A percentile compares a stretch with the other conserved stretches of the same genome.
phyloP scores from a whole-genome alignment of 1,140 invertebrate genomes.

The Drosophila busckii region DNA sequence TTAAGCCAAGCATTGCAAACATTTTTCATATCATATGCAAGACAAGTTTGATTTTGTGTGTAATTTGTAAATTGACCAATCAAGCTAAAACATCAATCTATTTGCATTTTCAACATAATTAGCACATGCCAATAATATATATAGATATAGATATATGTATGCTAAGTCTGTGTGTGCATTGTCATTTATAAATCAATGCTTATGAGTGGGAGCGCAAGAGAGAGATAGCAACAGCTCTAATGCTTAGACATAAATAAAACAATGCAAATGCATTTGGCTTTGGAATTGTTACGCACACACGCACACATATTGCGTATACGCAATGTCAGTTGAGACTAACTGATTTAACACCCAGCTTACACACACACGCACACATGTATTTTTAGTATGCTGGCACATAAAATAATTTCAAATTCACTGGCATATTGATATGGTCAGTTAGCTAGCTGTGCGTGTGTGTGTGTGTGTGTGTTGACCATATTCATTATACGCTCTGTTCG shows the following conservation, averaged over 20 bases:
- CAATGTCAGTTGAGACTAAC: conserved; percentile 9
- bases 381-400: conserved; percentile 4
- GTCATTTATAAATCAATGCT: conserved; percentile 32
- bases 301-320: too few relatives aligned
- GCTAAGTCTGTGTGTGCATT: background rate
- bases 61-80: conserved; percentile 11
- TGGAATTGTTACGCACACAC: too few relatives aligned
- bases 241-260: conserved; percentile 32
- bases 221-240: conserved; percentile 8
- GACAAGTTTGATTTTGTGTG: too few relatives aligned
- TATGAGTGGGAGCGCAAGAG: too few relatives aligned
- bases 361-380: background rate
- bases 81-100: conserved; percentile 30
- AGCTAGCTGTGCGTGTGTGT: conserved; percentile 5
- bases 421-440: conserved; percentile 53
- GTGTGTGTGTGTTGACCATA: conserved; percentile 15
- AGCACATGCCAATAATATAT: conserved; percentile 16
- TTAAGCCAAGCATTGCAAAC: too few relatives aligned
- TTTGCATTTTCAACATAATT: conserved; percentile 36
- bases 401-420: conserved; percentile 38
- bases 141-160: background rate
- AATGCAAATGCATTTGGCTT: conserved; percentile 36
- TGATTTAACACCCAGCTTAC: conserved; percentile 14
- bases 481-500: conserved; percentile 18
- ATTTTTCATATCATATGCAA: too few relatives aligned